Evolutionary conservation across 2,888 invertebrate genomes (phyloP).

Genomic region (Pseudanteris insignis): DNA sequence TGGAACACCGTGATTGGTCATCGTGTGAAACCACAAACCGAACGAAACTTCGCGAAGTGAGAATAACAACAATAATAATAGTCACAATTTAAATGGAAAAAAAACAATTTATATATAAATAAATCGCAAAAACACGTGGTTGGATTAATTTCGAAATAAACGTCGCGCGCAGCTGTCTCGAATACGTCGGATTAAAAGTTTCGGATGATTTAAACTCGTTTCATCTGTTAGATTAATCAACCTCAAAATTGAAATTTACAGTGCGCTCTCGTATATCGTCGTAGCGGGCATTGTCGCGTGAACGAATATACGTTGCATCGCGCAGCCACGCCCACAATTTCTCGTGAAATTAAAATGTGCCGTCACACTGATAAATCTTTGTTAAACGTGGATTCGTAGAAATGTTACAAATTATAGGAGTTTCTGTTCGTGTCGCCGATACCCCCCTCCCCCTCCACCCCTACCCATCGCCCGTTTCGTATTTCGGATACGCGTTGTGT

Average conservation of each 20-base stretch:
- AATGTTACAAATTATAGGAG: constrained; percentile 14
- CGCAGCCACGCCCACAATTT: constrained; percentile 37
- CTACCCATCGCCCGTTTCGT: too few species aligned
- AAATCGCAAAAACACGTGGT: too few species aligned
- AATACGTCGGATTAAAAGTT: constrained; percentile 8
- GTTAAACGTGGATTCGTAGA: constrained; percentile 14
- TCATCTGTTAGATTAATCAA: constrained; percentile 29
- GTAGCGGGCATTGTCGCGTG: constrained; percentile 22
- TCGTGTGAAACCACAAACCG: too few species aligned
- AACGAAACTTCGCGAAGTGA: too few species aligned
- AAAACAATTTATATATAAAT: too few species aligned
- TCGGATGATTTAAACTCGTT: constrained; percentile 14
- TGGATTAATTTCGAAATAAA: too few species aligned
- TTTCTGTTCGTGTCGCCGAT: too few species aligned
- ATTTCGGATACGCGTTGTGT: too few species aligned
- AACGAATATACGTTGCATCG: constrained; percentile 28
- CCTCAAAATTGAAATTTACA: constrained; percentile 35
- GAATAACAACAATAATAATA: too few species aligned
- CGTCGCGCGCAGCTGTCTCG: neutral
- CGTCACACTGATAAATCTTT: constrained; percentile 29
- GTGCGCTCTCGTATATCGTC: constrained; percentile 22
- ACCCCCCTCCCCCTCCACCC: too few species aligned
- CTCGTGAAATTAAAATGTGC: constrained; percentile 34
- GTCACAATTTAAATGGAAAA: too few species aligned
- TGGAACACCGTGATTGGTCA: too few species aligned